These are phyloP conservation scores for Whitmania pigra DNA, from an alignment of 1,140 invertebrate species.

Conservation along the genomic window DNA sequence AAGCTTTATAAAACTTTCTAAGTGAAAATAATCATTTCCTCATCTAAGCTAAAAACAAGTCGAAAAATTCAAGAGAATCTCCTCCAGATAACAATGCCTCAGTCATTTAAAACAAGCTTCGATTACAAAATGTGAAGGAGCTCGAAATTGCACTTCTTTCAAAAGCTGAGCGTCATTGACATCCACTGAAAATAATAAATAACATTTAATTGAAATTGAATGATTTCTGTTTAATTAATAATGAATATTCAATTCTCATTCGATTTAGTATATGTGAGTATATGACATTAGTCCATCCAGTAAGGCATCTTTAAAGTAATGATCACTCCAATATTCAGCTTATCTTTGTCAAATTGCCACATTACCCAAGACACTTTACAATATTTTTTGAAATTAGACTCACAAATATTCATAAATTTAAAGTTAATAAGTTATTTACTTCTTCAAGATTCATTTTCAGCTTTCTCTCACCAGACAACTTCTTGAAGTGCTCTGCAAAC, in stretches of 20 bases:
- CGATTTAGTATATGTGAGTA: not conserved
- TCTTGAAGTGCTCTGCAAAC: not conserved
- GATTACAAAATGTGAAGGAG: no score
- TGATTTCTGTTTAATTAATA: not conserved
- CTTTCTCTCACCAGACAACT: not conserved
- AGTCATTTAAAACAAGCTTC: no score
- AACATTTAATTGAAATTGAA: not conserved
- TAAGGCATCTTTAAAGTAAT: not conserved
- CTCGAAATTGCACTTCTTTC: not conserved
- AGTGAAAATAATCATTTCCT: no score
- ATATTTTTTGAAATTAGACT: not conserved
- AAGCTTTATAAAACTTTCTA: no score
- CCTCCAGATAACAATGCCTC: no score
- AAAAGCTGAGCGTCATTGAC: conserved; percentile 7
- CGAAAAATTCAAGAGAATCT: no score
- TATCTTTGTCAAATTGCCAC: not conserved
- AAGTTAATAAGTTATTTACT: not conserved
- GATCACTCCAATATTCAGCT: not conserved
- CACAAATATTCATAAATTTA: not conserved
- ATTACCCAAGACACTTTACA: not conserved
- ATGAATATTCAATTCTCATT: not conserved
- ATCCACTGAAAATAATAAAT: not conserved
- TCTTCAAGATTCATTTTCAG: conserved; percentile 13
- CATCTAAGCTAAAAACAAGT: no score
- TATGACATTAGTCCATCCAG: not conserved